phyloP scores from a whole-genome alignment of 2,113 vertebrate species.

The Polypterus bichir region DNA sequence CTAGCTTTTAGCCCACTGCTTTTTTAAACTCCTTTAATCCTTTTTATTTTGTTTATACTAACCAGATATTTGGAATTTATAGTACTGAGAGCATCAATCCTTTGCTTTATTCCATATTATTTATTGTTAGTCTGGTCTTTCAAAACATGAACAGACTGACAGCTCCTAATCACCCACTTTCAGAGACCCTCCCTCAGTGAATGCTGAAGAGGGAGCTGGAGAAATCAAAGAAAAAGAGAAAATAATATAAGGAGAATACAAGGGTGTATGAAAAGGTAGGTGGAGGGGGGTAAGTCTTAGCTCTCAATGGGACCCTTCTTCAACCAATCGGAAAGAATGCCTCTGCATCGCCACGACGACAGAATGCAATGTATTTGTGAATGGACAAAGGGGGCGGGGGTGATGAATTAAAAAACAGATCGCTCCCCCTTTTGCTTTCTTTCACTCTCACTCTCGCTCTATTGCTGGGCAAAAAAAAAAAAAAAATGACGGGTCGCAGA shows the following conservation, averaged over 20 bases:
- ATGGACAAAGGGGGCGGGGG: slow-evolving; percentile 30
- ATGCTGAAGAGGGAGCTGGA: slow-evolving; percentile 31
- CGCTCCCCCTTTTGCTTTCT: slow-evolving; percentile 36
- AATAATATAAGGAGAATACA: slow-evolving; percentile 27
- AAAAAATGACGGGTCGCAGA: slow-evolving; percentile 44
- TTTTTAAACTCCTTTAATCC: slow-evolving; percentile 33
- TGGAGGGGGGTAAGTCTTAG: slow-evolving; percentile 43
- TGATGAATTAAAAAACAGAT: slow-evolving; percentile 31
- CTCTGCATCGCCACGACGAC: slow-evolving; percentile 54
- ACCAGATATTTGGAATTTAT: slow-evolving; percentile 30
- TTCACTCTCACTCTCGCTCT: slow-evolving; percentile 30
- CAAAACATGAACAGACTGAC: slow-evolving; percentile 37
- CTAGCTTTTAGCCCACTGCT: slow-evolving; percentile 22
- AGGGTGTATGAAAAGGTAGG: slow-evolving; percentile 25
- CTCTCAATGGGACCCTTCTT: slow-evolving; percentile 56
- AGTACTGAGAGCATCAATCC: slow-evolving; percentile 16
- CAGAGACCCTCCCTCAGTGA: slow-evolving; percentile 26
- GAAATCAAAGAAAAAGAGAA: slow-evolving; percentile 27
- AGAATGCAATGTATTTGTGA: slow-evolving; percentile 53
- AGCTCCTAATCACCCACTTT: slow-evolving; percentile 48
- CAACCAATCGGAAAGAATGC: slow-evolving; percentile 44
- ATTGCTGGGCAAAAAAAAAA: slow-evolving; percentile 30
- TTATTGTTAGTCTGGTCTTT: slow-evolving; percentile 36
- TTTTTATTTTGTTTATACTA: slow-evolving; percentile 26
- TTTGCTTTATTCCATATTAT: slow-evolving; percentile 20